Evolutionary conservation across 2,888 invertebrate genomes (phyloP).

Genomic region (Calliopum simillimum): DNA sequence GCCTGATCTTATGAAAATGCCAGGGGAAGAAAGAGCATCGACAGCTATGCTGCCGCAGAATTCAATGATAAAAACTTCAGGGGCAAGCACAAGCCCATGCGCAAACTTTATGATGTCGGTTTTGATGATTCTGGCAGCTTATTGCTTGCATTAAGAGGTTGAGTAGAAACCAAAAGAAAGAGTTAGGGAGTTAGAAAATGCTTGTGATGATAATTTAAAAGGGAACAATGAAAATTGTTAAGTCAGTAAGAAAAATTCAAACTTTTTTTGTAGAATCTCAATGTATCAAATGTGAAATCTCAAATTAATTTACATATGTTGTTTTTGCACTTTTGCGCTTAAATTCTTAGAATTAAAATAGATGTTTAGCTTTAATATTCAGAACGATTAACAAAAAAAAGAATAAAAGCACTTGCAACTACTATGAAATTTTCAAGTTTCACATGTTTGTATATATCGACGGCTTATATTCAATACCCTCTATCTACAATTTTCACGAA

Average conservation of each 20-base stretch:
- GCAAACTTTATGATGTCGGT: slow-evolving; percentile 46
- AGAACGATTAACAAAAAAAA: too few species aligned
- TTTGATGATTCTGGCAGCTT: slow-evolving; percentile 54
- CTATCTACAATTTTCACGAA: too few species aligned
- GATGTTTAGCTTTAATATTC: too few species aligned
- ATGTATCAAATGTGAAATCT: background rate
- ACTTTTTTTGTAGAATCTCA: background rate
- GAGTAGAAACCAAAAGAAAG: background rate
- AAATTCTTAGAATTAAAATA: background rate
- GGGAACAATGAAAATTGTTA: background rate
- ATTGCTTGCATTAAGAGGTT: slow-evolving; percentile 38
- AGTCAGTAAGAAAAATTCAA: background rate
- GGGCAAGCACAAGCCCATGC: slow-evolving; percentile 37
- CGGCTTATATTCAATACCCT: too few species aligned
- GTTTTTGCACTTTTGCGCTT: slow-evolving; percentile 7
- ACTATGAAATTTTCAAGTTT: too few species aligned
- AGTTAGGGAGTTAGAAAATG: background rate
- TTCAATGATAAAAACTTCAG: slow-evolving; percentile 48
- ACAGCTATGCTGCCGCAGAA: slow-evolving; percentile 51
- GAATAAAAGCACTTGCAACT: too few species aligned
- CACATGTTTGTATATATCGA: too few species aligned
- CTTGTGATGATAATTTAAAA: slow-evolving; percentile 3
- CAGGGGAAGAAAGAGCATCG: slow-evolving; percentile 50
- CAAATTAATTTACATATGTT: background rate
- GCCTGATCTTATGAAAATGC: slow-evolving; percentile 58